Evolutionary conservation across 2,888 invertebrate genomes (phyloP), one percentile per base, ranked within the genome.

Genomic region (Anorthoa munda): DNA sequence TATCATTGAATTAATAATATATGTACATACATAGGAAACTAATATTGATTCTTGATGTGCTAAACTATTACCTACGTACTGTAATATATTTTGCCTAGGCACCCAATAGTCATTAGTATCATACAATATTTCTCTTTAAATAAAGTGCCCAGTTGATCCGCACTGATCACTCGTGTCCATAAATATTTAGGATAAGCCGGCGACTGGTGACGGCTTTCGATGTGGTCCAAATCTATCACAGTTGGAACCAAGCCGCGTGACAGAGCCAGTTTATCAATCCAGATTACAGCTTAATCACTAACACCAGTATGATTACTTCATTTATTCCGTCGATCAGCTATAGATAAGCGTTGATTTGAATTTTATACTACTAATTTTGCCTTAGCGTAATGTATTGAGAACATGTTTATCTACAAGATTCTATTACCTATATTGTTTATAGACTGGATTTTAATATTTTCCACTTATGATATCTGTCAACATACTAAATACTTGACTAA

Each of bases 301-400:
- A 70, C 63, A 82, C 68, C 72, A 39, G 46, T 51, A 45, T 76
- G 66, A 85, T 86, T 76, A 84, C 76, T 86, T 78, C 74, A 82
- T 80, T 80, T 77, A 80, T 80, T 76, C 66, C 65, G 46, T 60
- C 76, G 82, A 84, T 85, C 65, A 67, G 53, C 21, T 77, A 23
- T 72, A 72, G 85, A 83, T 83, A 79, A 77, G 68, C 63, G 60
- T 59, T 73, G 65, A 86, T 80, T 80, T 71, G 63, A 83, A 83
- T 73, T 69, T 80, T 58, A 71, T 69, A 73, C 60, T 67, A 63
- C 61, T 59, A 72, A 74, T 75, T 71, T 63, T 55, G 58, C 56
- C 12, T 60, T 58, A 60, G 51, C n/a, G 31, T 58, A 72, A 59
- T 70, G 46, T 74, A 72, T 75, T 59, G 31, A 78, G 66, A 81